Percentiles rank a stretch among this genome's conserved stretches.
phyloP scores from a whole-genome alignment of 2,888 invertebrate genomes.

The Camponotus fellah region DNA sequence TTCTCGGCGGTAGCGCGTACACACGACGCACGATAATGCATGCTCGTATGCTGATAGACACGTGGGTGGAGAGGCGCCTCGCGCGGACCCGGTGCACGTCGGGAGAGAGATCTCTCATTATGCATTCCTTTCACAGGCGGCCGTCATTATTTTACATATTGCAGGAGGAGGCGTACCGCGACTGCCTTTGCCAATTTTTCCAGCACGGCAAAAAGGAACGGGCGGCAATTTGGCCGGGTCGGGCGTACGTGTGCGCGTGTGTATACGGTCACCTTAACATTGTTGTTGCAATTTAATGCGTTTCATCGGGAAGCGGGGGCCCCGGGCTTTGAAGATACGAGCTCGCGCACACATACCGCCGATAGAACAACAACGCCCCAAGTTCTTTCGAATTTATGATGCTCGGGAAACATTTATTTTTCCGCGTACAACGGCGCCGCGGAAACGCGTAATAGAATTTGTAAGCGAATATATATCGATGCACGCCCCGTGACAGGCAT shows the following conservation, averaged over 20 bases:
- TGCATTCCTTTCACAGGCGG: constrained; percentile 82
- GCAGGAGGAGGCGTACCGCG: constrained; percentile 78
- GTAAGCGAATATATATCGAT: constrained; percentile 46
- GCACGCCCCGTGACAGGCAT: constrained; percentile 29
- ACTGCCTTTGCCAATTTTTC: constrained; percentile 81
- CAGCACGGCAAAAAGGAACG: constrained; percentile 78
- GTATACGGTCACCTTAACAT: constrained; percentile 54
- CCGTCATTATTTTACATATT: constrained; percentile 83
- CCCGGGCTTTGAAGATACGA: constrained; percentile 39
- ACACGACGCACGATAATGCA: constrained; percentile 72
- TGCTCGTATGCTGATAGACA: constrained; percentile 76
- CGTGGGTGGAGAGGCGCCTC: constrained; percentile 74
- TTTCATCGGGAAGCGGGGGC: constrained; percentile 49
- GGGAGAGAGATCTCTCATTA: constrained; percentile 81
- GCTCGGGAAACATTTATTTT: constrained; percentile 47
- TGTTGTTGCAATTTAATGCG: constrained; percentile 60
- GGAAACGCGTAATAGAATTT: constrained; percentile 54
- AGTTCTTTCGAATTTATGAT: constrained; percentile 56
- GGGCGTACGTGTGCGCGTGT: constrained; percentile 36
- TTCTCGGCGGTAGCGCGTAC: constrained; percentile 54
- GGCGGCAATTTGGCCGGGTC: constrained; percentile 68
- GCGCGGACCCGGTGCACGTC: constrained; percentile 72
- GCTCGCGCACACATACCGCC: constrained; percentile 2
- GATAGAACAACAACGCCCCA: constrained; percentile 38
- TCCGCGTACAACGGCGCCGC: constrained; percentile 46